phyloP scores from a whole-genome alignment of 2,797 vertebrate species.

The Salarias fasciatus region DNA sequence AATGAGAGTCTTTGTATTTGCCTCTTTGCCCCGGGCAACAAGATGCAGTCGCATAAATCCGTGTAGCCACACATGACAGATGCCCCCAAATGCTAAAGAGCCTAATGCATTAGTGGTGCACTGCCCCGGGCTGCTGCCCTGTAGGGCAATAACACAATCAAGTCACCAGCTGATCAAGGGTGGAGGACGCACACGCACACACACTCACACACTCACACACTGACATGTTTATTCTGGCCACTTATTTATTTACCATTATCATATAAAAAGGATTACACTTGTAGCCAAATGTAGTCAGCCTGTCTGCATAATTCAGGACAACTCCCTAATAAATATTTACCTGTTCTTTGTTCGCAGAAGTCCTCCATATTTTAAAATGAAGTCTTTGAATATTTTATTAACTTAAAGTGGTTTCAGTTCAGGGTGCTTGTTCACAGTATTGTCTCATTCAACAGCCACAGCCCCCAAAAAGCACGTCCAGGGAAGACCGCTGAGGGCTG shows the following conservation, averaged over 20 bases:
- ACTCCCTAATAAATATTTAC: slow-evolving; percentile 18
- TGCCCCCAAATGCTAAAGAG: slow-evolving; percentile 70
- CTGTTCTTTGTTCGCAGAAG: slow-evolving; percentile 4
- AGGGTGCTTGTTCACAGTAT: too few species aligned
- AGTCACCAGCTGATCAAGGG: slow-evolving; percentile 72
- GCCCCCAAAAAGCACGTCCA: background rate
- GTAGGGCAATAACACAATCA: slow-evolving; percentile 62
- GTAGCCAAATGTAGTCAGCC: slow-evolving; percentile 52
- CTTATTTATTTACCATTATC: slow-evolving; percentile 72
- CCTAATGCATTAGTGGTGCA: slow-evolving; percentile 74
- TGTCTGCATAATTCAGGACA: slow-evolving; percentile 63
- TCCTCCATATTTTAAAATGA: background rate
- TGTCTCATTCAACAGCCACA: slow-evolving; percentile 2
- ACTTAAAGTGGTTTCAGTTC: slow-evolving; percentile 10
- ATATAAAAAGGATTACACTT: slow-evolving; percentile 67
- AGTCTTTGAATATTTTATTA: background rate
- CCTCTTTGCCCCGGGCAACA: slow-evolving; percentile 52
- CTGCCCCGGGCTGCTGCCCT: slow-evolving; percentile 69
- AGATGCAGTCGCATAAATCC: slow-evolving; percentile 56
- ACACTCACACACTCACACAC: too few species aligned
- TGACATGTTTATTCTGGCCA: slow-evolving; percentile 56
- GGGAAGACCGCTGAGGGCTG: too few species aligned
- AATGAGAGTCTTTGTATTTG: slow-evolving; percentile 34
- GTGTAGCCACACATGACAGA: slow-evolving; percentile 57
- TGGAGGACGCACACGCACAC: slow-evolving; percentile 20